phyloP scores from a whole-genome alignment of 2,113 vertebrate species.

The Tragelaphus buxtoni region DNA sequence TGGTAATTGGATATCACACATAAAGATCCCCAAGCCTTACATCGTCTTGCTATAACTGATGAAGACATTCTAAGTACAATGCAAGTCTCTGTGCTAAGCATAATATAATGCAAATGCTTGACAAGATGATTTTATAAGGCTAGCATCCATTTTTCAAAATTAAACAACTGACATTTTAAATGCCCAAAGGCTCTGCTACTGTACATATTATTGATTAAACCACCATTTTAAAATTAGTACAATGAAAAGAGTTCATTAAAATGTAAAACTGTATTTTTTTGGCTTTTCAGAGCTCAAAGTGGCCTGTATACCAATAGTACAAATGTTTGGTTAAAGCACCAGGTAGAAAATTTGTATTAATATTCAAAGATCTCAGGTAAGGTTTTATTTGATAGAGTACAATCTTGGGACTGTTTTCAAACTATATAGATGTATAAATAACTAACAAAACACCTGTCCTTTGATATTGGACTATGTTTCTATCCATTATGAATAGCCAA shows the following conservation, averaged over 20 bases:
- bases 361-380: conserved; percentile 5
- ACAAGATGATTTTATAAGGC: conserved; percentile 52
- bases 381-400: background rate
- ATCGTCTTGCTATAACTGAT: conserved; percentile 27
- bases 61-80: conserved; percentile 19
- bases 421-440: background rate
- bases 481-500: background rate
- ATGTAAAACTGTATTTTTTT: conserved; percentile 11
- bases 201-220: conserved; percentile 61
- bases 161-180: conserved; percentile 68
- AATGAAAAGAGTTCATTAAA: conserved; percentile 55
- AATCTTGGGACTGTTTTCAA: conserved; percentile 3
- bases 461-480: background rate
- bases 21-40: conserved; percentile 13
- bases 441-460: background rate
- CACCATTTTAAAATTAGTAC: conserved; percentile 61
- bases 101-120: conserved; percentile 59
- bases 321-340: conserved; percentile 31
- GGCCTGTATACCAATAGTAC: background rate
- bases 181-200: conserved; percentile 37
- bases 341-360: background rate
- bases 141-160: conserved; percentile 64
- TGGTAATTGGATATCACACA: conserved; percentile 10
- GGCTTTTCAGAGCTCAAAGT: conserved; percentile 38
- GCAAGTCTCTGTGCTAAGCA: conserved; percentile 32